Evolutionary conservation across 1,140 invertebrate genomes (phyloP).

Genomic region (Forficula auricularia): DNA sequence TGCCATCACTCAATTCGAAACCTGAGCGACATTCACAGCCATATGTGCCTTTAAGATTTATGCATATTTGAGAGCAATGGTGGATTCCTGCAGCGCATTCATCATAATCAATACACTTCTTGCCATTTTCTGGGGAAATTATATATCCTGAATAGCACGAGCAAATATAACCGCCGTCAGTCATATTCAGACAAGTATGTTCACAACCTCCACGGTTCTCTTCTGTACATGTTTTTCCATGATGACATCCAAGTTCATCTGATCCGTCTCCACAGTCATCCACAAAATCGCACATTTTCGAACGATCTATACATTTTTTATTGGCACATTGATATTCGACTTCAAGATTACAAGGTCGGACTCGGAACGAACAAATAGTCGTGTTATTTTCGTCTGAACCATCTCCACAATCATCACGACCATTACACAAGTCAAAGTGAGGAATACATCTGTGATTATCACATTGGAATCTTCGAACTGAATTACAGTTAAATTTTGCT

Average conservation of each 20-base stretch:
- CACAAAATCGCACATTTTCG: slow-evolving; percentile 64
- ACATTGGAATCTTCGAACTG: slow-evolving; percentile 66
- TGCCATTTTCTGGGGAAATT: slow-evolving; percentile 51
- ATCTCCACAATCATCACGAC: slow-evolving; percentile 80
- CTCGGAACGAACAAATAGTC: slow-evolving; percentile 57
- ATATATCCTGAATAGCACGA: slow-evolving; percentile 73
- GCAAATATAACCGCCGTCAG: slow-evolving; percentile 70
- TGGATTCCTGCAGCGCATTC: slow-evolving; percentile 71
- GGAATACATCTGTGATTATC: slow-evolving; percentile 75
- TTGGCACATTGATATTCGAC: slow-evolving; percentile 79
- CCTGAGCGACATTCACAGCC: slow-evolving; percentile 72
- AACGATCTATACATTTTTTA: slow-evolving; percentile 66
- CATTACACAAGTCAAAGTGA: slow-evolving; percentile 65
- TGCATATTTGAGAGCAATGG: slow-evolving; percentile 80
- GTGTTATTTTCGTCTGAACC: slow-evolving; percentile 86
- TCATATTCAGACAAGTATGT: slow-evolving; percentile 75
- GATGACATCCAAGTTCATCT: slow-evolving; percentile 80
- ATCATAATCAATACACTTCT: slow-evolving; percentile 68
- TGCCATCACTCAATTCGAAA: slow-evolving; percentile 52
- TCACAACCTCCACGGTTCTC: slow-evolving; percentile 73
- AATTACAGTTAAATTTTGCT: slow-evolving; percentile 68
- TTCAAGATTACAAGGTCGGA: slow-evolving; percentile 51
- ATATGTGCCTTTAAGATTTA: slow-evolving; percentile 81
- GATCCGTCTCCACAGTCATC: slow-evolving; percentile 69
- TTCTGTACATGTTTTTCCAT: slow-evolving; percentile 50